Evolutionary conservation across 2,113 vertebrate species (phyloP).

Genomic region (Melanocharis versteri): DNA sequence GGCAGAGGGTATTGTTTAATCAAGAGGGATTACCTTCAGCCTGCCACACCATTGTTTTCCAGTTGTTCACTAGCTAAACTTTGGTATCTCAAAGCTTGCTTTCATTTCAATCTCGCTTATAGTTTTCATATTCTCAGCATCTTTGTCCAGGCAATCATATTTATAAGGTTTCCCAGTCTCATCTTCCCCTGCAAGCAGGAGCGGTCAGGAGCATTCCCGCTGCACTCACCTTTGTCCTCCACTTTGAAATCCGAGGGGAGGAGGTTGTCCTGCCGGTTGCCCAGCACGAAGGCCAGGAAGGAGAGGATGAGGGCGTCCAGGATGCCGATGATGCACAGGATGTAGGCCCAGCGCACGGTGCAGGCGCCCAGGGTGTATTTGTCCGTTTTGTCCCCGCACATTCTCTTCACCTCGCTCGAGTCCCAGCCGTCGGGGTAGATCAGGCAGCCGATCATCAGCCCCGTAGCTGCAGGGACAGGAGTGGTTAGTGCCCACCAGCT

Average conservation of each 20-base stretch:
- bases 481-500: fast-evolving
- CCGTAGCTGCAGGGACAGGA: conserved; percentile 76
- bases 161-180: too few relatives aligned
- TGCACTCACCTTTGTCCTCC: conserved; percentile 80
- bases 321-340: conserved; percentile 96
- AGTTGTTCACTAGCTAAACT: too few relatives aligned
- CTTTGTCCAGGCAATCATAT: too few relatives aligned
- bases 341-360: conserved; percentile 97
- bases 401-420: conserved; percentile 84
- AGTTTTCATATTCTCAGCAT: too few relatives aligned
- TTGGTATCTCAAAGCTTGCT: too few relatives aligned
- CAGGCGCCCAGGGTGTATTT: conserved; percentile 96
- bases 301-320: conserved; percentile 91
- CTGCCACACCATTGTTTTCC: too few relatives aligned
- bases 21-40: too few relatives aligned
- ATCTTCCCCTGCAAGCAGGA: too few relatives aligned
- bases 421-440: conserved; percentile 98
- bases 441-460: conserved; percentile 93
- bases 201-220: fast-evolving
- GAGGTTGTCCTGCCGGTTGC: conserved; percentile 91
- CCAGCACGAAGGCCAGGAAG: conserved; percentile 92
- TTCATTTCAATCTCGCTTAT: too few relatives aligned
- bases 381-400: conserved; percentile 94
- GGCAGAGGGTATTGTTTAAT: too few relatives aligned
- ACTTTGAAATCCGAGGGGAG: conserved; percentile 92